These are phyloP conservation scores for human DNA, from an alignment of 2,113 vertebrate genomes.

Conservation along the genomic window DNA sequence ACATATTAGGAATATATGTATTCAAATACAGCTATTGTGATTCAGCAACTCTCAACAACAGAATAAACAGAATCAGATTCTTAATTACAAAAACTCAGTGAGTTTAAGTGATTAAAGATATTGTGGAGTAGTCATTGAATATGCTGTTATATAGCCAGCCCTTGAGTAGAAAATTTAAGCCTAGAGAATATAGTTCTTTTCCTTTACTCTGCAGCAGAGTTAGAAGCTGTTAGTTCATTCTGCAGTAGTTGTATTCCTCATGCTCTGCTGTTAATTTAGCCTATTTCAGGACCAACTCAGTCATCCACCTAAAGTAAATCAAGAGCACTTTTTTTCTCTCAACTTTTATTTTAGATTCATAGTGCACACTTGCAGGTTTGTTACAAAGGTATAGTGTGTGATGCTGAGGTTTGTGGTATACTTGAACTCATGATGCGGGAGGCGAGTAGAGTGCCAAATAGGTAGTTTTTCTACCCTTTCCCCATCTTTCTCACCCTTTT, in stretches of 20 bases:
- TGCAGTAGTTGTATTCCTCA: background rate
- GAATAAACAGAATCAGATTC: background rate
- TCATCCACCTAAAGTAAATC: background rate
- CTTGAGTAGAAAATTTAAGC: background rate
- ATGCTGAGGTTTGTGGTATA: too few relatives aligned
- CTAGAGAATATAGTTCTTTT: background rate
- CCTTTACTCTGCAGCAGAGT: background rate
- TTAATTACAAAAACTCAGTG: background rate
- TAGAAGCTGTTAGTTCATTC: background rate
- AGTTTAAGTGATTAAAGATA: background rate
- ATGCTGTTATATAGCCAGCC: background rate
- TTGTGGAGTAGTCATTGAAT: background rate
- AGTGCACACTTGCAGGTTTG: too few relatives aligned
- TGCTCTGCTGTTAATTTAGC: background rate
- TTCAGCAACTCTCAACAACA: background rate
- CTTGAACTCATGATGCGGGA: too few relatives aligned
- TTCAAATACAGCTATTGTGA: background rate
- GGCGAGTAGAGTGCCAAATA: too few relatives aligned
- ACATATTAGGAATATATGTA: background rate
- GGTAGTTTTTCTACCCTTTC: background rate
- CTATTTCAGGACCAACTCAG: background rate
- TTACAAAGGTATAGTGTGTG: too few relatives aligned
- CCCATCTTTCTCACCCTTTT: background rate
- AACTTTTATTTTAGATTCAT: too few relatives aligned
- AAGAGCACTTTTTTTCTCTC: background rate